Percentiles rank a stretch among this genome's conserved stretches.
phyloP scores from a whole-genome alignment of 2,113 vertebrate species.

The Puma concolor region DNA sequence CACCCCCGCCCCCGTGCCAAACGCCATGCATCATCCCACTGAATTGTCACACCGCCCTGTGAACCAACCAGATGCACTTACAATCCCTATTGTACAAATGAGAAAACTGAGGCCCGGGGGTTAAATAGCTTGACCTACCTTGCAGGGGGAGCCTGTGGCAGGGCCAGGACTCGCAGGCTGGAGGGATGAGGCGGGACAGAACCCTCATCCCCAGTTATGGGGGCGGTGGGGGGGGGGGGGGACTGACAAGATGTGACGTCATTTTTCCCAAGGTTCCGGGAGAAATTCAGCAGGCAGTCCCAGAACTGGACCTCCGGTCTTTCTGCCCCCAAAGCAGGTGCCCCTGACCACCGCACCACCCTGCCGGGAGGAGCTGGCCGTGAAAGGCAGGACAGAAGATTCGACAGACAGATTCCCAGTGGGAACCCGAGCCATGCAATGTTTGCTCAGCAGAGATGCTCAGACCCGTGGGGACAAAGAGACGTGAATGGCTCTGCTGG shows the following conservation, averaged over 20 bases:
- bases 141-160: not conserved
- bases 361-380: not conserved
- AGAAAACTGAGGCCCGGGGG: not conserved
- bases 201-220: not conserved
- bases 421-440: rapidly evolving
- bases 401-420: too few relatives aligned
- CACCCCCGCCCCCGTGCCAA: too few relatives aligned
- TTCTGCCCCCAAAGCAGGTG: not conserved
- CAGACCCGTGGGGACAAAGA: rapidly evolving
- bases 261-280: not conserved
- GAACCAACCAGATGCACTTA: too few relatives aligned
- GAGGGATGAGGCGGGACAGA: not conserved
- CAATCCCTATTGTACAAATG: not conserved
- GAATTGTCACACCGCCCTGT: not conserved
- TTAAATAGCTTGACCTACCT: not conserved
- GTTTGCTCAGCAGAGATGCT: not conserved
- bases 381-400: rapidly evolving
- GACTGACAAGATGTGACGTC: not conserved
- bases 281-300: not conserved
- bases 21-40: not conserved
- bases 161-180: not conserved
- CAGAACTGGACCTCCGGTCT: not conserved
- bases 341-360: not conserved
- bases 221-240: rapidly evolving
- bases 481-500: not conserved